phyloP scores from a whole-genome alignment of 2,113 vertebrate species.

The Lepus timidus region DNA sequence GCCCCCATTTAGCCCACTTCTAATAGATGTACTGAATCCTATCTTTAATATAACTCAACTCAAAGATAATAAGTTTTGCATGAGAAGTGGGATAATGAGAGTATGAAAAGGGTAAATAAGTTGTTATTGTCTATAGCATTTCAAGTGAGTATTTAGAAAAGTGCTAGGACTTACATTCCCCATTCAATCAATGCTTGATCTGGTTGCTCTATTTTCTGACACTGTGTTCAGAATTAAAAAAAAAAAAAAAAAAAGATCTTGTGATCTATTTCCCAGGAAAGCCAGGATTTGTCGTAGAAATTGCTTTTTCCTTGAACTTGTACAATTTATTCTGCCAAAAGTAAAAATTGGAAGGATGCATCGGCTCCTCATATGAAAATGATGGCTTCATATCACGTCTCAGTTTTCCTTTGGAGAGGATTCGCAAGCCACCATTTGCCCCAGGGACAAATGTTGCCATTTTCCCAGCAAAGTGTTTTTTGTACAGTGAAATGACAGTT shows the following conservation, averaged over 20 bases:
- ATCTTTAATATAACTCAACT: background rate
- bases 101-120: background rate
- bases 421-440: slow-evolving; percentile 71
- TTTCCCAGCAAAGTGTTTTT: slow-evolving; percentile 67
- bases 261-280: slow-evolving; percentile 60
- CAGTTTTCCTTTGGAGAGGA: slow-evolving; percentile 60
- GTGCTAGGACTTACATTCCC: background rate
- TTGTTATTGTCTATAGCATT: background rate
- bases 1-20: background rate
- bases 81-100: background rate
- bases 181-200: background rate
- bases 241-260: background rate
- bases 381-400: slow-evolving; percentile 54
- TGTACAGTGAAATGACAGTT: slow-evolving; percentile 67
- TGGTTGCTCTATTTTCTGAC: background rate
- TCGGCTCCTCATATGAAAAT: slow-evolving; percentile 58
- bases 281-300: slow-evolving; percentile 49
- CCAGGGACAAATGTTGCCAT: slow-evolving; percentile 70
- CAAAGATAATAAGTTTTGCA: background rate
- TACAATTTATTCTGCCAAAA: slow-evolving; percentile 54
- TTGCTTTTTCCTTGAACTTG: slow-evolving; percentile 66
- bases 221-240: background rate
- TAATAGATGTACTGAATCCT: background rate
- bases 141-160: background rate
- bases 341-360: background rate